phyloP scores from a whole-genome alignment of 2,113 vertebrate genomes.

The Hypanus sabinus region DNA sequence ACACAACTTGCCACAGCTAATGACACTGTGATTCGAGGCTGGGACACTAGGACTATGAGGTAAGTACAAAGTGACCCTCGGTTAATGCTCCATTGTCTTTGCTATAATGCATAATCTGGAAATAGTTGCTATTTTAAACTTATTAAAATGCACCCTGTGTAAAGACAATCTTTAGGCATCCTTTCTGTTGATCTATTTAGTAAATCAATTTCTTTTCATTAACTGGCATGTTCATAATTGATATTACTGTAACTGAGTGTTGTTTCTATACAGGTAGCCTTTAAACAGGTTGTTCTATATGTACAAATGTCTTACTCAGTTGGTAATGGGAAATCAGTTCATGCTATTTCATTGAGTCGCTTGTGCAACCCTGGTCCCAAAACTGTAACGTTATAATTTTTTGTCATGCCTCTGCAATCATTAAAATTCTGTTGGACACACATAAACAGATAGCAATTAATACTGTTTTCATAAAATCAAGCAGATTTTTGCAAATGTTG shows the following conservation, averaged over 20 bases:
- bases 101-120: slow-evolving; percentile 1
- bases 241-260: background rate
- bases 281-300: background rate
- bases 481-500: background rate
- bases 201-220: background rate
- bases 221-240: background rate
- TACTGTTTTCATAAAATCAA: background rate
- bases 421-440: background rate
- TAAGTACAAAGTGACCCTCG: slow-evolving; percentile 47
- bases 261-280: background rate
- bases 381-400: background rate
- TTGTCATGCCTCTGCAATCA: background rate
- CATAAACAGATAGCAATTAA: background rate
- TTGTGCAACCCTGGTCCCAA: background rate
- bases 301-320: background rate
- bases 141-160: background rate
- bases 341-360: background rate
- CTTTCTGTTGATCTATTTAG: background rate
- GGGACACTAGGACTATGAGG: slow-evolving; percentile 95
- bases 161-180: background rate
- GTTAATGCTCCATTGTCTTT: background rate
- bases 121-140: slow-evolving; percentile 15
- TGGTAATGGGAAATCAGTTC: background rate
- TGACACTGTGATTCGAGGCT: slow-evolving; percentile 81
- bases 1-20: slow-evolving; percentile 91